phyloP scores from a whole-genome alignment of 2,888 invertebrate species.

The Cyclophora punctaria region DNA sequence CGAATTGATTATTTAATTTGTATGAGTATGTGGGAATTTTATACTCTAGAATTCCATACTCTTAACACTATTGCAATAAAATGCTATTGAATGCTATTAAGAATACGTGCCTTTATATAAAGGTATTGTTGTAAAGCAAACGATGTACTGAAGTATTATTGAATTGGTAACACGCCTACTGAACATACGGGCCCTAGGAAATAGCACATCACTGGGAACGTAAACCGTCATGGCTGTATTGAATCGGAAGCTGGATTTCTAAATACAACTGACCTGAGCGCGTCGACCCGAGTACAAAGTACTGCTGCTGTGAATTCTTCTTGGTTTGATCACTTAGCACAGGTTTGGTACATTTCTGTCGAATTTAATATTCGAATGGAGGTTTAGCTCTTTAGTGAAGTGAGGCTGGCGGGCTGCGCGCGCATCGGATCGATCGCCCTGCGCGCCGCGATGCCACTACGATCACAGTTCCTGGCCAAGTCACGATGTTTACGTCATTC shows the following conservation, averaged over 20 bases:
- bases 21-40: no score
- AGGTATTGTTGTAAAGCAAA: no score
- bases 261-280: slow-evolving; percentile 38
- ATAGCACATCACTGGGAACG: slow-evolving; percentile 15
- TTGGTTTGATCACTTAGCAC: slow-evolving; percentile 53
- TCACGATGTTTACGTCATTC: slow-evolving; percentile 66
- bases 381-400: slow-evolving; percentile 45
- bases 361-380: slow-evolving; percentile 58
- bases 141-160: no score
- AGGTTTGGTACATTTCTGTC: slow-evolving; percentile 66
- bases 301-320: slow-evolving; percentile 29
- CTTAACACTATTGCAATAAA: no score
- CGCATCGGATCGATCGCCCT: slow-evolving; percentile 68
- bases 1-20: no score
- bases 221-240: slow-evolving; percentile 23
- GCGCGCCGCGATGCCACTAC: slow-evolving; percentile 54
- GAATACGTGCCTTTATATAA: no score
- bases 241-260: slow-evolving; percentile 1
- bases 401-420: slow-evolving; percentile 63
- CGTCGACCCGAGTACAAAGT: slow-evolving; percentile 20
- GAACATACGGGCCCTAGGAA: slow-evolving; percentile 5
- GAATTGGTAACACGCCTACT: no score
- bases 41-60: no score
- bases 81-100: no score
- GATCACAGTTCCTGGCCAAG: slow-evolving; percentile 47